Evolutionary conservation across 2,113 vertebrate species (phyloP).

Genomic region (Todiramphus chloris): DNA sequence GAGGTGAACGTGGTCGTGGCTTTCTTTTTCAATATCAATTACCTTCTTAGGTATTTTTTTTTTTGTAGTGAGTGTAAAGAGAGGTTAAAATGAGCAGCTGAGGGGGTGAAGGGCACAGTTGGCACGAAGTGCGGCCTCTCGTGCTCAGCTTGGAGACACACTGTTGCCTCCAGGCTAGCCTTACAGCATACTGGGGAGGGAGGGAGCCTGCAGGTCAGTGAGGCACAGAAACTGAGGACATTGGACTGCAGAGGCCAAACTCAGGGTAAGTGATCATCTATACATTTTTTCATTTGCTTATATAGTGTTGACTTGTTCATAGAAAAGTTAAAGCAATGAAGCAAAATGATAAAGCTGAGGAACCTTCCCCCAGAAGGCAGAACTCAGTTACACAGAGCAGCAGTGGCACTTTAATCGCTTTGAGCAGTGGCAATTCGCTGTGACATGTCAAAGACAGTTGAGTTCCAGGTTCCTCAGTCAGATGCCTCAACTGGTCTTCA

Average conservation of each 20-base stretch:
- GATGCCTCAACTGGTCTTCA: background rate
- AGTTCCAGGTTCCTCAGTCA: background rate
- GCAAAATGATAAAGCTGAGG: background rate
- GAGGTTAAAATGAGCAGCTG: constrained; percentile 90
- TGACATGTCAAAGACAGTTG: background rate
- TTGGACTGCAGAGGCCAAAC: constrained; percentile 90
- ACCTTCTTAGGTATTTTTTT: constrained; percentile 74
- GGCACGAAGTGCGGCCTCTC: constrained; percentile 85
- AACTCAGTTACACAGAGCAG: background rate
- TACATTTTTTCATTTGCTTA: background rate
- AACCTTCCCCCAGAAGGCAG: background rate
- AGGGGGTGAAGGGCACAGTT: constrained; percentile 79
- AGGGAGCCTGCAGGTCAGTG: constrained; percentile 69
- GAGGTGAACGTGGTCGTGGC: constrained; percentile 89
- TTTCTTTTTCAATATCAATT: constrained; percentile 74
- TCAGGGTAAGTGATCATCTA: constrained; percentile 79
- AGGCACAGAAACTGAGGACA: constrained; percentile 73
- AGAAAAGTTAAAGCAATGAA: background rate
- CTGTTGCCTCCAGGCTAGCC: constrained; percentile 67
- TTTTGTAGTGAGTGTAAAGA: constrained; percentile 72
- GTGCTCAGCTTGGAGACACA: constrained; percentile 76
- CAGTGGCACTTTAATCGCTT: background rate
- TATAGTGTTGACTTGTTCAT: background rate
- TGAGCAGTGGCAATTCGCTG: background rate
- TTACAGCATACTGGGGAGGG: constrained; percentile 57